These are phyloP conservation scores for Ypsolopha scabrella DNA, from an alignment of 2,888 invertebrate species.

Conservation along the genomic window DNA sequence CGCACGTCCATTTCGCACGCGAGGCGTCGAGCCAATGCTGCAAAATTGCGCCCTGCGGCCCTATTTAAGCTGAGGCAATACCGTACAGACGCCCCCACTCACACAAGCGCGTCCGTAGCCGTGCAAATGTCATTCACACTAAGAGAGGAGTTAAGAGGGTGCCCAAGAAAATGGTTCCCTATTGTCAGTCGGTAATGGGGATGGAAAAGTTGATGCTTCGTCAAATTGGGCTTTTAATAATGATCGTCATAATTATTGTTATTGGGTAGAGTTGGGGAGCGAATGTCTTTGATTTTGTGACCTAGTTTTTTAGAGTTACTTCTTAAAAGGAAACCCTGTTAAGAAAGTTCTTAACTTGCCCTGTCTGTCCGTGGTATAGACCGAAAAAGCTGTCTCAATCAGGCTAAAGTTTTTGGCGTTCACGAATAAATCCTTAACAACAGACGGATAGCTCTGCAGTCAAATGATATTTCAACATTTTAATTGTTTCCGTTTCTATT, in stretches of 20 bases:
- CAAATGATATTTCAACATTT: no score
- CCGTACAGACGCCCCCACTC: conserved; percentile 9
- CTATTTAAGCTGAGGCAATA: conserved; percentile 34
- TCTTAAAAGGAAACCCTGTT: background rate
- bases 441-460: no score
- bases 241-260: conserved; percentile 52
- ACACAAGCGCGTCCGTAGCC: conserved; percentile 6
- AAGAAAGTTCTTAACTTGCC: background rate
- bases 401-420: no score
- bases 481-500: no score
- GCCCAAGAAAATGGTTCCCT: conserved; percentile 52
- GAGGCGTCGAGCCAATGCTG: conserved; percentile 46
- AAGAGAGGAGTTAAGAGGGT: conserved; percentile 31
- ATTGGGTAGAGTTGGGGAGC: conserved; percentile 21
- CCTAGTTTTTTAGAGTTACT: background rate
- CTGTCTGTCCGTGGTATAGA: no score
- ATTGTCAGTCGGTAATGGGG: conserved; percentile 58
- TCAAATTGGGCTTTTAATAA: conserved; percentile 55
- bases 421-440: no score
- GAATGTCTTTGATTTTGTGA: background rate
- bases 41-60: conserved; percentile 11
- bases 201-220: conserved; percentile 53
- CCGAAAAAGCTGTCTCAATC: no score
- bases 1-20: conserved; percentile 35
- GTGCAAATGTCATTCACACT: conserved; percentile 7